A percentile compares a stretch with the other conserved stretches of the same genome.
These are phyloP conservation scores for Drosophila trichaetosa DNA, from an alignment of 2,888 invertebrate species.

Conservation along the genomic window DNA sequence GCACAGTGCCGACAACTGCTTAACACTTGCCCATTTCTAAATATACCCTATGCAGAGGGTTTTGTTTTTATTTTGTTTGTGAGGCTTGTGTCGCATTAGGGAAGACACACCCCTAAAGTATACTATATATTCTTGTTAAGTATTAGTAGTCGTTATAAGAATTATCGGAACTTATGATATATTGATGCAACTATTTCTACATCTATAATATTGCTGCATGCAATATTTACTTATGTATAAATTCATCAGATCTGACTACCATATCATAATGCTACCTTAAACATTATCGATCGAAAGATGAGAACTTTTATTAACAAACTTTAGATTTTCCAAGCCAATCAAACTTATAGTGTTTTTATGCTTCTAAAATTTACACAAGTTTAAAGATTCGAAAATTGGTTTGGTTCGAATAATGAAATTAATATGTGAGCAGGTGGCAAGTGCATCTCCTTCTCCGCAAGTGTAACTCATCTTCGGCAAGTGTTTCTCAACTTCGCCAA, in stretches of 20 bases:
- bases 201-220: background rate
- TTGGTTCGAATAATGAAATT: background rate
- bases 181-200: background rate
- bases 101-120: background rate
- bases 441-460: background rate
- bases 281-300: background rate
- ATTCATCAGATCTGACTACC: background rate
- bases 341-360: background rate
- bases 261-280: background rate
- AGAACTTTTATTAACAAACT: background rate
- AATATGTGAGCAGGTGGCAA: background rate
- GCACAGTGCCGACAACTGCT: constrained; percentile 51
- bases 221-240: background rate
- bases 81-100: background rate
- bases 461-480: background rate
- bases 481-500: background rate
- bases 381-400: background rate
- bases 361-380: background rate
- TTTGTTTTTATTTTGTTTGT: background rate
- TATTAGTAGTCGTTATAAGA: background rate
- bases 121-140: background rate
- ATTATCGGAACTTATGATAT: background rate
- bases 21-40: constrained; percentile 63
- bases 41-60: background rate
- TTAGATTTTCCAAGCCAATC: background rate